Evolutionary conservation across 2,113 vertebrate genomes (phyloP).

Genomic region (Nesoenas mayeri): DNA sequence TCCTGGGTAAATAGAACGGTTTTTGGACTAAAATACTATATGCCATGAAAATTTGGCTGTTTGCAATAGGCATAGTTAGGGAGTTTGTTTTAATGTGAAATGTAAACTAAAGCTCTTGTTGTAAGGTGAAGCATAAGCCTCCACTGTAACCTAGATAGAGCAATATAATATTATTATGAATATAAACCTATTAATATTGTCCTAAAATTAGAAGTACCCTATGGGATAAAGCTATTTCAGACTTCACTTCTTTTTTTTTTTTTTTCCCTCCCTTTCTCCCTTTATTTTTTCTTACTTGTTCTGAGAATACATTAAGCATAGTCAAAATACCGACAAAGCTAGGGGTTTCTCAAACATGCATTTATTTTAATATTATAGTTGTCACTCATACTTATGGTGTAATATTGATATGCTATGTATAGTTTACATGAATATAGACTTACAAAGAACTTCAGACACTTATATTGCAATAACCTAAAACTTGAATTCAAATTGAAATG

Average conservation of each 20-base stretch:
- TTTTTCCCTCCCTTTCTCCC: too few relatives aligned
- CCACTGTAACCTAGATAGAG: neutral
- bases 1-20: neutral
- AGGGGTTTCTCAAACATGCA: neutral
- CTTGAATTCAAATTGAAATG: neutral
- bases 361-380: neutral
- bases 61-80: neutral
- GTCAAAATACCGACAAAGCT: neutral
- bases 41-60: neutral
- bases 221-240: neutral
- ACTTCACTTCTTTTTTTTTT: neutral
- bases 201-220: neutral
- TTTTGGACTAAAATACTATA: neutral
- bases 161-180: neutral
- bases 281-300: neutral
- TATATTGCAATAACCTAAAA: neutral
- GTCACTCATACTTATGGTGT: neutral
- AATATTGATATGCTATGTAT: neutral
- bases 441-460: neutral
- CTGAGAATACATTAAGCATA: neutral
- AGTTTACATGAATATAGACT: neutral
- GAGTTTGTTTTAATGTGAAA: neutral
- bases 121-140: neutral
- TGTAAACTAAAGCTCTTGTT: neutral
- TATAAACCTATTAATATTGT: neutral